Base-by-base conservation (phyloP, 2,797 vertebrate genomes). In the Momotus momota region DNA sequence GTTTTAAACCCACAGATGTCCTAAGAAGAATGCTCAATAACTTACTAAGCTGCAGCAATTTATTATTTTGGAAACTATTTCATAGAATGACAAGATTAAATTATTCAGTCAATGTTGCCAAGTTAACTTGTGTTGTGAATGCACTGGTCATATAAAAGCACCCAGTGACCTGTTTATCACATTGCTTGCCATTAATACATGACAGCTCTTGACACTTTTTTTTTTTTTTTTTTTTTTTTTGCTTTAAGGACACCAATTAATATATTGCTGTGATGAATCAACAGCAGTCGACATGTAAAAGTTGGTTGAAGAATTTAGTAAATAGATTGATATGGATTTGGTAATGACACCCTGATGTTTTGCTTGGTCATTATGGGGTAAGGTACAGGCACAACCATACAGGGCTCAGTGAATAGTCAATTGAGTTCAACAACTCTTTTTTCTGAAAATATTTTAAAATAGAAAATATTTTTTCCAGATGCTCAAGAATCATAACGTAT, bases 61-160 rank as follows among this genome's bases (percentile, higher is more conserved):
- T 97, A 96, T 98, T 98, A 95, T 96, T 98, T 97, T 96, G 93
- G 90, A 97, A 96, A 91, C 57, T 87, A 93, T 92, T 97, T 90
- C 55, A 72, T 94, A 94, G 96, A 86, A 94, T 82, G 61, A 89
- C 88, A 97, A 94, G 94, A 97, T 96, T 96, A 94, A 98, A 97
- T 97, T 97, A 97, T 97, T 96, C 58, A 94, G 82, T 96, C 95
- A 94, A 94, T 90, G 94, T 88, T 94, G 86, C 80, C 97, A 91
- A 95, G 85, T 95, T 97, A 94, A 38, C 70, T 97, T 96, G 88
- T 96, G 94, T 97, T 77, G 62, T 81, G 79, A 97, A 85, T 89
- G 71, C 54, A 91, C 90, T 95, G 96, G 95, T 96, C 90, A 86
- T 92, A 95, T 83, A 96, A 97, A 97, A 96, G 62, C 60, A 69